Evolutionary conservation across 2,113 vertebrate genomes (phyloP).

Genomic region (Sinocyclocheilus maitianheensis): DNA sequence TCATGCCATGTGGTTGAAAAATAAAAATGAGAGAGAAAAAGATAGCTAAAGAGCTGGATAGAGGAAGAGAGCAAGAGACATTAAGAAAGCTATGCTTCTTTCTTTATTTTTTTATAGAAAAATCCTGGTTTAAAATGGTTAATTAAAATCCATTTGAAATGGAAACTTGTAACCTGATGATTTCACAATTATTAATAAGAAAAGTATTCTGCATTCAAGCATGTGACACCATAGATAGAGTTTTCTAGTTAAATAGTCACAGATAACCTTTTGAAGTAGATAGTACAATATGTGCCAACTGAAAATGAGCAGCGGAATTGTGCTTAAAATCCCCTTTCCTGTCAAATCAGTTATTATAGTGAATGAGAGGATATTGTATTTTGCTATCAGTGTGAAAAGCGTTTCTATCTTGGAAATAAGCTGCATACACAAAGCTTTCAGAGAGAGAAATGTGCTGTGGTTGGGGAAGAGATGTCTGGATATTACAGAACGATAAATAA

Average conservation of each 20-base stretch:
- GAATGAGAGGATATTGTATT: slow-evolving; percentile 78
- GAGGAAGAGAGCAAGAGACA: slow-evolving; percentile 57
- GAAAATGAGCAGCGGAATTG: slow-evolving; percentile 95
- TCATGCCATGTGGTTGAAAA: slow-evolving; percentile 98
- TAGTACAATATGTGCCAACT: slow-evolving; percentile 86
- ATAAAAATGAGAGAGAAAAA: slow-evolving; percentile 69
- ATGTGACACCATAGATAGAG: slow-evolving; percentile 91
- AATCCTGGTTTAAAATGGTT: slow-evolving; percentile 93
- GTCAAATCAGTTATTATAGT: slow-evolving; percentile 88
- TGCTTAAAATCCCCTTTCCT: slow-evolving; percentile 96
- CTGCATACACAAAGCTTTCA: slow-evolving; percentile 88
- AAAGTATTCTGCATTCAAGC: slow-evolving; percentile 94
- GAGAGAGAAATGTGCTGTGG: slow-evolving; percentile 79
- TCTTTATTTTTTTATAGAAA: slow-evolving; percentile 75
- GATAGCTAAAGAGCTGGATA: slow-evolving; percentile 58
- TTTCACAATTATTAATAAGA: slow-evolving; percentile 92
- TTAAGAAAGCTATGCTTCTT: slow-evolving; percentile 84
- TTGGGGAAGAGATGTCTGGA: slow-evolving; percentile 75
- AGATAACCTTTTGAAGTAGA: slow-evolving; percentile 90
- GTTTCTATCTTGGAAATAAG: slow-evolving; percentile 89
- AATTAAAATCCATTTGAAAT: slow-evolving; percentile 90
- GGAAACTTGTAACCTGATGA: slow-evolving; percentile 92
- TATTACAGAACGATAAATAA: slow-evolving; percentile 75
- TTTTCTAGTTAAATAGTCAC: slow-evolving; percentile 93
- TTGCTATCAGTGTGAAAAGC: slow-evolving; percentile 92